phyloP scores from a whole-genome alignment of 2,113 vertebrate genomes.

The Anguilla japonica region DNA sequence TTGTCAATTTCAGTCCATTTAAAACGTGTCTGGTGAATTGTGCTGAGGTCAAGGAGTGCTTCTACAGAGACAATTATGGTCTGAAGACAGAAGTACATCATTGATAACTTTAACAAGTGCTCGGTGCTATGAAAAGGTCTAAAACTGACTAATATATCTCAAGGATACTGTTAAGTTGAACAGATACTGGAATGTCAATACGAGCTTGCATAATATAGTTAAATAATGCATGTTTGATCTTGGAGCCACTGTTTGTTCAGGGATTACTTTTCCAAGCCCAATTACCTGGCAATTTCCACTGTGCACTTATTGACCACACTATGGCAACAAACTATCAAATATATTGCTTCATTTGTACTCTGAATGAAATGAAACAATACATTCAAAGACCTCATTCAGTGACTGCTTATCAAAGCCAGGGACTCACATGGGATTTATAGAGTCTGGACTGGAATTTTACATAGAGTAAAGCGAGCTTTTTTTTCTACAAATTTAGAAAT shows the following conservation, averaged over 20 bases:
- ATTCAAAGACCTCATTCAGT: background rate
- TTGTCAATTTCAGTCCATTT: too few relatives aligned
- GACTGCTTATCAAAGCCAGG: background rate
- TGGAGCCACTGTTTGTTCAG: background rate
- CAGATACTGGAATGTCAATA: background rate
- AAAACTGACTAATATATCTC: background rate
- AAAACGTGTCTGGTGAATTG: too few relatives aligned
- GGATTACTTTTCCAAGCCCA: too few relatives aligned
- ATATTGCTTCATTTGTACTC: background rate
- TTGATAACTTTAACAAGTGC: background rate
- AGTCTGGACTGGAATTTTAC: background rate
- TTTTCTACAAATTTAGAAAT: background rate
- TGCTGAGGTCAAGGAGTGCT: background rate
- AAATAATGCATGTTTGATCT: background rate
- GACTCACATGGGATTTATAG: background rate
- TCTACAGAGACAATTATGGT: background rate
- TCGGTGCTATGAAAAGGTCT: background rate
- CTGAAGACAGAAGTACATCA: background rate
- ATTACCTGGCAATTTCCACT: too few relatives aligned
- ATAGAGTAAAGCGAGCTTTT: background rate
- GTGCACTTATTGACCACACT: too few relatives aligned
- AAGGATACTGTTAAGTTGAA: background rate
- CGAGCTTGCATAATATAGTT: background rate
- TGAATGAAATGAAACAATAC: background rate
- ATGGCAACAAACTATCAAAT: background rate